These are phyloP conservation scores for Syngnathus scovelli DNA, from an alignment of 2,113 vertebrate genomes.

Conservation along the genomic window DNA sequence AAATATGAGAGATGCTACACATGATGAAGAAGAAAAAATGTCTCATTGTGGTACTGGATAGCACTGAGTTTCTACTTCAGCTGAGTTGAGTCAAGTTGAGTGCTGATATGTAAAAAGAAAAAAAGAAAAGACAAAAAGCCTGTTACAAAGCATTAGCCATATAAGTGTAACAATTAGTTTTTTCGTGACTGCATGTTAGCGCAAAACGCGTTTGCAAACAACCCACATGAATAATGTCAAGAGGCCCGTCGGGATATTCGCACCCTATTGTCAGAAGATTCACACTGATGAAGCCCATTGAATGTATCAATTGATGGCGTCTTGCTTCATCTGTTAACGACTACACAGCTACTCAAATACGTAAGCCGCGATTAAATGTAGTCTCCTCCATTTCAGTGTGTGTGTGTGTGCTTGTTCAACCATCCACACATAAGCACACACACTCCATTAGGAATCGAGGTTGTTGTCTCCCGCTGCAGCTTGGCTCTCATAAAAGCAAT, in stretches of 20 bases:
- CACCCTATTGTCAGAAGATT: neutral
- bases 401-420: neutral
- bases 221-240: too few relatives aligned
- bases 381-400: neutral
- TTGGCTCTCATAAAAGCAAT: slow-evolving; percentile 7
- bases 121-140: too few relatives aligned
- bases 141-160: too few relatives aligned
- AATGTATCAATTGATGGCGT: neutral
- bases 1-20: neutral
- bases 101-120: too few relatives aligned
- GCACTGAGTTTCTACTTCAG: too few relatives aligned
- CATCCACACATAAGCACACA: neutral
- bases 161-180: too few relatives aligned
- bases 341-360: neutral
- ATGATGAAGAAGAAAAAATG: neutral
- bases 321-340: neutral
- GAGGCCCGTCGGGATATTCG: too few relatives aligned
- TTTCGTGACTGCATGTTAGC: too few relatives aligned
- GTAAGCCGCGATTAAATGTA: neutral
- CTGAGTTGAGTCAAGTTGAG: too few relatives aligned
- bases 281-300: neutral
- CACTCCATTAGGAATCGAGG: slow-evolving; percentile 1
- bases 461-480: neutral
- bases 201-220: too few relatives aligned
- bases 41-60: too few relatives aligned